Base-by-base conservation (phyloP, 2,797 vertebrate species). In the Hydrolagus colliei region DNA sequence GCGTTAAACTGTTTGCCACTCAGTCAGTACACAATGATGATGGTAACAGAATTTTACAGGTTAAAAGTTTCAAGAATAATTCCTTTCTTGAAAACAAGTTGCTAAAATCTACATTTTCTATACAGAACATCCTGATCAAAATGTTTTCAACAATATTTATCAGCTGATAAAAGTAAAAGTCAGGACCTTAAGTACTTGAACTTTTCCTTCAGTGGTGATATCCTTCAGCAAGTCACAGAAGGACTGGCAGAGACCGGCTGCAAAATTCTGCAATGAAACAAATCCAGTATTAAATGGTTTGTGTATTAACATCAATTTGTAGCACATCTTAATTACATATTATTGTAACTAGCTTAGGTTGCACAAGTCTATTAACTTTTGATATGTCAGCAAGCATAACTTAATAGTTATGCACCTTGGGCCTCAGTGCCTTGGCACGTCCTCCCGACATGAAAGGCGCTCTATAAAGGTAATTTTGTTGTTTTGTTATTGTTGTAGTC, bases 141-240 rank as follows among this genome's bases (percentile, higher is more conserved):
- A 67, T 16, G 63, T 18, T 14, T 63, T 59, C 8, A 82, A 80
- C 13, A 65, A 35, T 35, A 82, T 6, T 2, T 71, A 52, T 20
- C 10, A 52, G 3, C 9, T 11, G 18, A 84, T 9, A 71, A 84
- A 84, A 52, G n/a, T 32, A 80, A 80, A 80, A 20, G 41, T 16
- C 9, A 85, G n/a, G 93, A 97, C 96, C 96, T 97, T 97, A 65
- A 98, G 94, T 78, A 97, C 95, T 90, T 97, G 96, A 91, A 97
- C 95, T 93, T 96, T 96, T 88, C 96, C 97, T 88, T 97, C 97
- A 87, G 94, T 96, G 71, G 95, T 96, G 91, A 96, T 94, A 91
- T 97, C 95, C 88, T 94, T 94, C 86, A 97, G 91, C 68, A 97
- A 90, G 73, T 95, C 92, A 90, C 95, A 96, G 90, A 97, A 97